Conservation (phyloP, 1,140 invertebrate genomes). For the Maconellicoccus hirsutus region DNA sequence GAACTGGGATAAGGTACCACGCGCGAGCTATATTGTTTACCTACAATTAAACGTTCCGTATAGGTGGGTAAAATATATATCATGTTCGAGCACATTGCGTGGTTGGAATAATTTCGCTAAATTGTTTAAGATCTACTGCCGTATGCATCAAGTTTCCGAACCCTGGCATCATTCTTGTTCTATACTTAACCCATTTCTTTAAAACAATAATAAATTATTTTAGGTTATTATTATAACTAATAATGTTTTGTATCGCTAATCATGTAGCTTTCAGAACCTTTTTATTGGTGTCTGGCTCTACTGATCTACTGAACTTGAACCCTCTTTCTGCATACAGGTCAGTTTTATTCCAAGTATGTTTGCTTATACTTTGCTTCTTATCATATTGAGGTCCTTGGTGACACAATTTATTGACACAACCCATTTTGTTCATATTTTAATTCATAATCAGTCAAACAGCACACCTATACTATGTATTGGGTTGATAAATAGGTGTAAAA, state of each 20-base stretch:
- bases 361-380: not conserved
- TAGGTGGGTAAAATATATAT: not conserved
- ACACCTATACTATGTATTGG: no score
- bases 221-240: not conserved
- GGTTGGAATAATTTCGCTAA: not conserved
- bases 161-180: not conserved
- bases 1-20: not conserved
- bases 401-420: not conserved
- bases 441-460: no score
- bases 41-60: no score
- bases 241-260: not conserved
- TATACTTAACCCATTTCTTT: not conserved
- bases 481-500: no score
- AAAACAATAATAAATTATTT: constrained; percentile 1
- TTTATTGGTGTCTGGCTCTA: not conserved
- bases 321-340: not conserved
- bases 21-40: not conserved
- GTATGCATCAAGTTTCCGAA: not conserved
- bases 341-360: not conserved
- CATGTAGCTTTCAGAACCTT: not conserved
- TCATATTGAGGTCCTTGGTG: not conserved
- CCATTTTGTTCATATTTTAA: not conserved
- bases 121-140: not conserved
- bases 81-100: no score
- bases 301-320: constrained; percentile 3